Base-by-base conservation (phyloP, 35 echinoderm and acorn worm genomes). In the Ophioderma brevispina region DNA sequence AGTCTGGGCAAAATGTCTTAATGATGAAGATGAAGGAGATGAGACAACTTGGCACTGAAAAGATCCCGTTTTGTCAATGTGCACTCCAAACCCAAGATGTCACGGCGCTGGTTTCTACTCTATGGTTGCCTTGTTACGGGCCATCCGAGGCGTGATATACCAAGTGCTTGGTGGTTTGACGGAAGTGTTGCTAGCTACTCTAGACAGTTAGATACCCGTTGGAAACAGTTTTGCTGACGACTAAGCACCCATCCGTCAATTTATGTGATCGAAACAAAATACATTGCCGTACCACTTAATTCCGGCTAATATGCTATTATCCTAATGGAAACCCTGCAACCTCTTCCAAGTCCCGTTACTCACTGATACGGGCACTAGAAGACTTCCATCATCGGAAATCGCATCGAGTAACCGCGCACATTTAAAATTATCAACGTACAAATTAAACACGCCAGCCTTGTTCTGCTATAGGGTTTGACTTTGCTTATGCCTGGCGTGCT, bases 231-330 rank as follows among this genome's bases (percentile, higher is more conserved):
- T 70, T 70, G 23, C 17, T 25, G 23, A 70, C 59, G 59, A 70
- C 59, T 70, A 70, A 70, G 59, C 59, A 30, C 59, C 59, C 59
- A 70, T 70, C 59, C 59, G 59, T 70, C 59, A 70, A 46, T 70
- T 70, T 70, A 70, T 70, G 59, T 70, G 17, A n/a, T n/a, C n/a
- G 59, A 70, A 70, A 70, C 23, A 70, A 70, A 70, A 70, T 70
- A 70, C 59, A 70, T 70, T 15, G 59, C 59, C 15, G n/a, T 25
- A 70, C 59, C 59, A 70, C 59, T 70, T 70, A 70, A 70, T 70
- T 70, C 59, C 59, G 28, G 59, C 59, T 70, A 70, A 70, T 70
- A 70, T 70, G 59, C 59, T 70, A 70, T 70, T 25, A 70, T 70
- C 59, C 59, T 70, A 70, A 70, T 70, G 59, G 59, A 2, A 25